A percentile compares a stretch with the other conserved stretches of the same genome.
These are phyloP conservation scores for Thalpophila matura DNA, from an alignment of 2,888 invertebrate species.

Conservation along the genomic window DNA sequence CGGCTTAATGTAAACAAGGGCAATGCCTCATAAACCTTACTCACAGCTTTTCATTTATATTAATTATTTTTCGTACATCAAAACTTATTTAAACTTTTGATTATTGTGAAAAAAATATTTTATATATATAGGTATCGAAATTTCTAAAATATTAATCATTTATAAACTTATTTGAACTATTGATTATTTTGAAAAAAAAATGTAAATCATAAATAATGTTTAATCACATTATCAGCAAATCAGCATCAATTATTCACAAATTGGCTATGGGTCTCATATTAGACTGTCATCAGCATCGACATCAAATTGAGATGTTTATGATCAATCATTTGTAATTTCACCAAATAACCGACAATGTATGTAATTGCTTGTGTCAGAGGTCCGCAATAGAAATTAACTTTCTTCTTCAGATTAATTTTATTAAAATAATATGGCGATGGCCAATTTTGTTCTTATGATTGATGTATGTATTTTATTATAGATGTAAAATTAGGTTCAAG, in stretches of 20 bases:
- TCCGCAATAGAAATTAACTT: slow-evolving; percentile 65
- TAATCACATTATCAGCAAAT: slow-evolving; percentile 45
- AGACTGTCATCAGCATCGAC: slow-evolving; percentile 23
- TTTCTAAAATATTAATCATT: too few species aligned
- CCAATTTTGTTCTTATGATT: slow-evolving; percentile 63
- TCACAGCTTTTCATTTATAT: too few species aligned
- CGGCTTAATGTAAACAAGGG: background rate
- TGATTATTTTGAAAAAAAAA: too few species aligned
- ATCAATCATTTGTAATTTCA: slow-evolving; percentile 66
- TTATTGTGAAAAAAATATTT: too few species aligned
- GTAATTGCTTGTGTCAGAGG: slow-evolving; percentile 81
- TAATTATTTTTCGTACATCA: too few species aligned
- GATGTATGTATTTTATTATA: slow-evolving; percentile 51
- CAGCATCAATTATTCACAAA: slow-evolving; percentile 50
- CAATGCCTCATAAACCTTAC: too few species aligned
- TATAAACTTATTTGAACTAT: too few species aligned
- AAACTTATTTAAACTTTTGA: too few species aligned
- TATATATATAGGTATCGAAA: too few species aligned
- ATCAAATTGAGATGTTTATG: slow-evolving; percentile 69
- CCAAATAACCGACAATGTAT: slow-evolving; percentile 73
- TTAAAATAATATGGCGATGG: slow-evolving; percentile 62
- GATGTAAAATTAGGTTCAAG: slow-evolving; percentile 36
- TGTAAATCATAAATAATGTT: too few species aligned
- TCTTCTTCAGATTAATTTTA: slow-evolving; percentile 64
- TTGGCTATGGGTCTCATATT: too few species aligned